A percentile compares a stretch with the other conserved stretches of the same genome.
Conservation (phyloP, 2,888 invertebrate species). For the Drosophila sordidula region DNA sequence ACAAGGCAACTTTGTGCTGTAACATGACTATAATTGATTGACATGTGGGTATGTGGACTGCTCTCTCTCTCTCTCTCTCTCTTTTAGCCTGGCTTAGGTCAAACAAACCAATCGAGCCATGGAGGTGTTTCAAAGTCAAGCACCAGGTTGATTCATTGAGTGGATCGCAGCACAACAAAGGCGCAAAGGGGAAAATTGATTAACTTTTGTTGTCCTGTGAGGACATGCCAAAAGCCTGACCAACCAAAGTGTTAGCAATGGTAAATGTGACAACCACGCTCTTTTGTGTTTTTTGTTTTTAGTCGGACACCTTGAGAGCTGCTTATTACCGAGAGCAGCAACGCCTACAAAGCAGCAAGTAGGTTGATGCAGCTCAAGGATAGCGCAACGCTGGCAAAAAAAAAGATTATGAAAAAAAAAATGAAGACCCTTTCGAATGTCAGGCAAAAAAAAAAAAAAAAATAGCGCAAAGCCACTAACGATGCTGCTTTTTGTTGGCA, state of each 20-base stretch:
- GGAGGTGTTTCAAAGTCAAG: slow-evolving; percentile 13
- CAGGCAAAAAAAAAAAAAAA: slow-evolving; percentile 37
- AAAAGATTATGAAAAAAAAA: slow-evolving; percentile 31
- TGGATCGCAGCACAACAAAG: slow-evolving; percentile 21
- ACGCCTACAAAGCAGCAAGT: slow-evolving; percentile 39
- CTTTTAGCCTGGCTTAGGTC: background rate
- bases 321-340: slow-evolving; percentile 56
- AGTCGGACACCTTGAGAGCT: slow-evolving; percentile 47
- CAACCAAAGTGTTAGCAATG: slow-evolving; percentile 12
- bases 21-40: background rate
- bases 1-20: background rate
- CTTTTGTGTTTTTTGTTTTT: too few relatives aligned
- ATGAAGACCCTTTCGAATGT: slow-evolving; percentile 33
- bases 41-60: background rate
- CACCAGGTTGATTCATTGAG: slow-evolving; percentile 12
- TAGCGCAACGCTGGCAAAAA: slow-evolving; percentile 8
- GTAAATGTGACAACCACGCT: slow-evolving; percentile 27
- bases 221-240: slow-evolving; percentile 11
- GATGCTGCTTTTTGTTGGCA: slow-evolving; percentile 63
- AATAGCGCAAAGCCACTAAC: slow-evolving; percentile 68
- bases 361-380: slow-evolving; percentile 9
- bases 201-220: slow-evolving; percentile 43
- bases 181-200: slow-evolving; percentile 61
- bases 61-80: background rate
- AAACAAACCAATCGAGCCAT: slow-evolving; percentile 13